Percentiles rank a stretch among this genome's conserved stretches.
Evolutionary conservation across 1,140 invertebrate genomes (phyloP).

Genomic region (Achroia grisella): DNA sequence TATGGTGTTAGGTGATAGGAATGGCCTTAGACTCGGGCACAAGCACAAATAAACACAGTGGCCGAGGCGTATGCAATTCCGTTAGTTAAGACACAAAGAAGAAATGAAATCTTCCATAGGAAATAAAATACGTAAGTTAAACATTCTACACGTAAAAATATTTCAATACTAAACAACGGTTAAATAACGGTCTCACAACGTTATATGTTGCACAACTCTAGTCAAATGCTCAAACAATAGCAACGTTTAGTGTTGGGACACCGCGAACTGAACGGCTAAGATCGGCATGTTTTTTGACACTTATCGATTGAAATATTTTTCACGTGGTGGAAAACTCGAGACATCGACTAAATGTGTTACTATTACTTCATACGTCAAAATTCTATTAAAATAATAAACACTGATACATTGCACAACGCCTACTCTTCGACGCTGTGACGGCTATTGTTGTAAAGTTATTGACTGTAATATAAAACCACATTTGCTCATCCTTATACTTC

Average conservation of each 20-base stretch:
- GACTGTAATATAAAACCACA: slow-evolving; percentile 28
- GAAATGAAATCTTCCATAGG: slow-evolving; percentile 70
- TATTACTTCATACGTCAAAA: slow-evolving; percentile 62
- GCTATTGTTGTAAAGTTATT: slow-evolving; percentile 59
- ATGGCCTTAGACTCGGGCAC: slow-evolving; percentile 52
- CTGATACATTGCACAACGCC: slow-evolving; percentile 42
- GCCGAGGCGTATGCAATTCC: slow-evolving; percentile 53
- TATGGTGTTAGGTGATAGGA: slow-evolving; percentile 41
- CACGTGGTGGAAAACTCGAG: slow-evolving; percentile 43
- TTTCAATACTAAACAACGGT: slow-evolving; percentile 17
- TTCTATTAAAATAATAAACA: slow-evolving; percentile 33
- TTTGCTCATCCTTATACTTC: slow-evolving; percentile 67
- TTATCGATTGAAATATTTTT: slow-evolving; percentile 37
- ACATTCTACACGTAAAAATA: slow-evolving; percentile 36
- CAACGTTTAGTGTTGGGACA: slow-evolving; percentile 31
- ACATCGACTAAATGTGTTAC: slow-evolving; percentile 71
- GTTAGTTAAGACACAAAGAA: slow-evolving; percentile 63
- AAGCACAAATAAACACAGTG: slow-evolving; percentile 48
- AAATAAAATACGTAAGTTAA: slow-evolving; percentile 65
- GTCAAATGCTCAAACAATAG: slow-evolving; percentile 56
- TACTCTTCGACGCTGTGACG: slow-evolving; percentile 34
- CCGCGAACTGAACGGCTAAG: slow-evolving; percentile 4
- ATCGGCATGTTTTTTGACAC: slow-evolving; percentile 4
- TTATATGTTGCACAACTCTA: slow-evolving; percentile 29
- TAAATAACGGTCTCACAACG: slow-evolving; percentile 15